phyloP scores from a whole-genome alignment of 2,888 invertebrate species.

The Hipparchia semele region DNA sequence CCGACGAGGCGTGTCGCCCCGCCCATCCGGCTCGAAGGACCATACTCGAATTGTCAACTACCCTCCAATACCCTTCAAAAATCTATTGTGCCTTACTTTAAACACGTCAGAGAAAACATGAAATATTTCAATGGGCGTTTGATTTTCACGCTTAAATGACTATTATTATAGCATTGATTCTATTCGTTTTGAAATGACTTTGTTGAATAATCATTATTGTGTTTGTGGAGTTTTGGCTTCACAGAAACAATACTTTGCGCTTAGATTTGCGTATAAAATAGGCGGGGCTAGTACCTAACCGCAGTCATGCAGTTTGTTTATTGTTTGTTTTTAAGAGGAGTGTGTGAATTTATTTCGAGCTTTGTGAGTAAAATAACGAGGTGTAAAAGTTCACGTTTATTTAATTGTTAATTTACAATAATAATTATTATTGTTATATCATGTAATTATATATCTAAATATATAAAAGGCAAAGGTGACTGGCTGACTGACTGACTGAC shows the following conservation, averaged over 20 bases:
- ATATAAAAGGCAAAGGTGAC: too few relatives aligned
- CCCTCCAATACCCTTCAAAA: conserved; percentile 49
- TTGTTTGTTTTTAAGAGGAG: neutral
- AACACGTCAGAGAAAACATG: conserved; percentile 29
- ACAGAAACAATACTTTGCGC: neutral
- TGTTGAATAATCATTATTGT: conserved; percentile 10
- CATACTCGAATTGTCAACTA: conserved; percentile 60
- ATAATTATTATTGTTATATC: too few relatives aligned
- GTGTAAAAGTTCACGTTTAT: too few relatives aligned
- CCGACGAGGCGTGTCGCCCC: conserved; percentile 60
- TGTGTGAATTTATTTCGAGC: conserved; percentile 1
- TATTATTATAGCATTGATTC: conserved; percentile 23
- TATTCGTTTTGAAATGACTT: conserved; percentile 20
- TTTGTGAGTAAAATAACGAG: too few relatives aligned
- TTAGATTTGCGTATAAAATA: neutral
- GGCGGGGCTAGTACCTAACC: neutral
- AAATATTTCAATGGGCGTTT: conserved; percentile 36
- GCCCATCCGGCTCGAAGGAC: conserved; percentile 65
- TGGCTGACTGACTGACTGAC: too few relatives aligned
- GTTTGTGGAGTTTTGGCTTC: neutral
- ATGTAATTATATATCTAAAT: too few relatives aligned
- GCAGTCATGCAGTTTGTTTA: conserved; percentile 1
- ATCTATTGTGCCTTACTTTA: conserved; percentile 35
- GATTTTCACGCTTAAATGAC: conserved; percentile 38
- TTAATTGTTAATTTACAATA: too few relatives aligned